Conservation (phyloP, 2,797 vertebrate genomes). For the Acomys russatus region DNA sequence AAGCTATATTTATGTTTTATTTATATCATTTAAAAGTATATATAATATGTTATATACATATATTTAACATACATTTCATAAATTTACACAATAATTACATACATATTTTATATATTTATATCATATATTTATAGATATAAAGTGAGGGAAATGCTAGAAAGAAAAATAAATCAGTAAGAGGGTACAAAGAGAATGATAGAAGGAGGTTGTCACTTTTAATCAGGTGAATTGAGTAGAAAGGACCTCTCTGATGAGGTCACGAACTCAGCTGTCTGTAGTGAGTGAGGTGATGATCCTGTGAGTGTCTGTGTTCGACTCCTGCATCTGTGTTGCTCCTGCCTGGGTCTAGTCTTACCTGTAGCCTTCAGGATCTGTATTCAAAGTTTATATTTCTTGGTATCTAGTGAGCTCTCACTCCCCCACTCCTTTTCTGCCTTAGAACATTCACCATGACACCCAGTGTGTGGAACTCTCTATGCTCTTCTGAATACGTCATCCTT, state of each 20-base stretch:
- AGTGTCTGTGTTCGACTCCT: not conserved
- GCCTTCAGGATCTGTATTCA: not conserved
- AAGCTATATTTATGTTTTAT: not conserved
- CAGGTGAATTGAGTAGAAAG: not conserved
- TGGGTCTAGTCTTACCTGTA: not conserved
- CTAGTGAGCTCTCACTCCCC: not conserved
- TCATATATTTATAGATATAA: too few relatives aligned
- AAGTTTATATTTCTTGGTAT: not conserved
- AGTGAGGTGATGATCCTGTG: not conserved
- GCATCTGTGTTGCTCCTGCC: not conserved
- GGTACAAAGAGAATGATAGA: not conserved
- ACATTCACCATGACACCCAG: not conserved
- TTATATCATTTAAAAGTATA: not conserved
- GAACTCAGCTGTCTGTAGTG: not conserved
- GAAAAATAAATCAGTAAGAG: constrained; percentile 11
- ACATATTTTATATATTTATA: not conserved
- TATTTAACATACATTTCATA: not conserved
- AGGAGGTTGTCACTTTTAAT: not conserved
- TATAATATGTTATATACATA: not conserved
- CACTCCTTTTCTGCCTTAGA: not conserved
- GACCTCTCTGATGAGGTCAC: not conserved
- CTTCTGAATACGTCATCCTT: not conserved
- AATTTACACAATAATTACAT: not conserved
- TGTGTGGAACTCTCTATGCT: not conserved
- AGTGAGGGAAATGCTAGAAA: not conserved